Conservation (phyloP, 2,888 invertebrate species). For the Amorpha juglandis region DNA sequence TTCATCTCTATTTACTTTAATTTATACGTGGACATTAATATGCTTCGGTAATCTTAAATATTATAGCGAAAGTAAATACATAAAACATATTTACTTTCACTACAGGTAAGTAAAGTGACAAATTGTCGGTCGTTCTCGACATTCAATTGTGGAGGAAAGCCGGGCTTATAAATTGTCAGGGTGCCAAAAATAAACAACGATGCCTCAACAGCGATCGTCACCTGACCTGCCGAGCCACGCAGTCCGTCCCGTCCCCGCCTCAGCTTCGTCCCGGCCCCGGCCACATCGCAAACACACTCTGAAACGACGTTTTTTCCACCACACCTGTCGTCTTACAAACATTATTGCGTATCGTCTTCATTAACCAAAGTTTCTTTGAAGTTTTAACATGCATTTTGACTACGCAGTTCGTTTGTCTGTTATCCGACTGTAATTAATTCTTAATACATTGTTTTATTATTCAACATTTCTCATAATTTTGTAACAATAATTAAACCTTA, state of each 20-base stretch:
- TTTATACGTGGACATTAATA: neutral
- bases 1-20: neutral
- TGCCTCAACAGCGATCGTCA: constrained; percentile 41
- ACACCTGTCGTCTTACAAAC: constrained; percentile 61
- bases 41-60: neutral
- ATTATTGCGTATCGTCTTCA: constrained; percentile 68
- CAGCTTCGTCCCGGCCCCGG: constrained; percentile 26
- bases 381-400: constrained; percentile 50
- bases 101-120: neutral
- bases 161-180: constrained; percentile 52
- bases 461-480: neutral
- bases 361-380: constrained; percentile 64
- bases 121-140: neutral
- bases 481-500: neutral
- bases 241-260: constrained; percentile 6
- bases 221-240: constrained; percentile 44
- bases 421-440: constrained; percentile 29
- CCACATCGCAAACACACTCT: constrained; percentile 28
- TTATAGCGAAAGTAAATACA: too few relatives aligned
- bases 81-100: neutral
- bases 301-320: constrained; percentile 43
- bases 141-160: constrained; percentile 7
- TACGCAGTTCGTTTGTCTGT: constrained; percentile 38
- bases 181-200: constrained; percentile 29
- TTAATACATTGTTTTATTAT: constrained; percentile 23